Conservation (phyloP, 2,797 vertebrate species). For the Limnodromus scolopaceus region DNA sequence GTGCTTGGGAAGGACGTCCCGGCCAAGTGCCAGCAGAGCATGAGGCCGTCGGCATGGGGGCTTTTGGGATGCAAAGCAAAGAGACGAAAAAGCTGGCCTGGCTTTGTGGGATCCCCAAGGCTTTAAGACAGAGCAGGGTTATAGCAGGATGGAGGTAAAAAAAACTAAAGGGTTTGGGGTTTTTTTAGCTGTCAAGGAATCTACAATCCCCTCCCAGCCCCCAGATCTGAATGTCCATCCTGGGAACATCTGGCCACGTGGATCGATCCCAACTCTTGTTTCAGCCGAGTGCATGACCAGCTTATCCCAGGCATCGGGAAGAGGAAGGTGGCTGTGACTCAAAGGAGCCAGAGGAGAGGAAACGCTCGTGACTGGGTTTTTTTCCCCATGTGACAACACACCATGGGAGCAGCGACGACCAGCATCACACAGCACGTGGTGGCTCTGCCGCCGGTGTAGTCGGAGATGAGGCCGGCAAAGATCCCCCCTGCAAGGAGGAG, state of each 20-base stretch:
- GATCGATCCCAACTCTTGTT: not conserved
- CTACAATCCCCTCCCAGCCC: not conserved
- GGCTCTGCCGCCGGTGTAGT: conserved; percentile 89
- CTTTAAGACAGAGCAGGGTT: not conserved
- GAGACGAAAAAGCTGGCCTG: not conserved
- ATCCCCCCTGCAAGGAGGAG: conserved; percentile 84
- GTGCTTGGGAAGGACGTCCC: not conserved
- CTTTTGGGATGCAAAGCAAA: not conserved
- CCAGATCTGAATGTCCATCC: not conserved
- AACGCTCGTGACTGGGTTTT: not conserved
- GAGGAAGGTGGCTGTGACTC: not conserved
- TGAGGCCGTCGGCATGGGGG: not conserved
- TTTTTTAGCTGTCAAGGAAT: not conserved
- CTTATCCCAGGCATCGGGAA: fast-evolving
- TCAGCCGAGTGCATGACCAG: fast-evolving
- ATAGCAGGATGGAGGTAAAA: not conserved
- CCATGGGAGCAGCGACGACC: conserved; percentile 91
- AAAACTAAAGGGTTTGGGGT: no score
- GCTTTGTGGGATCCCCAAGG: not conserved
- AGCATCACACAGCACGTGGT: conserved; percentile 93
- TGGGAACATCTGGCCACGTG: not conserved
- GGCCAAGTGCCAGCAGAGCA: not conserved
- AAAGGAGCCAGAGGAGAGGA: not conserved
- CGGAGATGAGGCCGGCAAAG: conserved; percentile 89
- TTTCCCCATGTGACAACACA: conserved; percentile 55